A percentile compares a stretch with the other conserved stretches of the same genome.
phyloP scores from a whole-genome alignment of 2,888 invertebrate genomes.

The Marronus borbonicus region DNA sequence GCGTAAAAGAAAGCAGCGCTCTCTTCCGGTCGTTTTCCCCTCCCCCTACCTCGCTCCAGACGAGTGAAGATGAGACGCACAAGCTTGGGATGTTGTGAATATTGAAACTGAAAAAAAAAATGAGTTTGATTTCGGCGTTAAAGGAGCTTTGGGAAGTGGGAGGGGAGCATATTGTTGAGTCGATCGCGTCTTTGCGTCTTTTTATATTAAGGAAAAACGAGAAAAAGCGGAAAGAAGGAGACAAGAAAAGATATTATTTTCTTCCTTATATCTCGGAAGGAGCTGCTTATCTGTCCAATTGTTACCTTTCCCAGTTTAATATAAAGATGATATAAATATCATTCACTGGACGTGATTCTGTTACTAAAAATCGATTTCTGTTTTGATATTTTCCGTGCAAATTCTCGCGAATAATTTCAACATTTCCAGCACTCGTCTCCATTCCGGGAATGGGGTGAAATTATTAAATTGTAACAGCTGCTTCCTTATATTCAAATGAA shows the following conservation, averaged over 20 bases:
- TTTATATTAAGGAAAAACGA: slow-evolving; percentile 24
- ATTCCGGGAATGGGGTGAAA: no score
- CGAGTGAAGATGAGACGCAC: not conserved
- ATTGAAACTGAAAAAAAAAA: slow-evolving; percentile 31
- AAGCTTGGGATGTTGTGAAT: slow-evolving; percentile 4
- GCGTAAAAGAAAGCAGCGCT: not conserved
- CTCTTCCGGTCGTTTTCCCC: not conserved
- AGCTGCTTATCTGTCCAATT: not conserved
- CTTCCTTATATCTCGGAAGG: not conserved
- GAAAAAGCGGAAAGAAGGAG: not conserved
- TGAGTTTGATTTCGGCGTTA: slow-evolving; percentile 36
- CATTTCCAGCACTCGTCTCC: not conserved
- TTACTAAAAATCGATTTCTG: slow-evolving; percentile 16
- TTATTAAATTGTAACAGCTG: slow-evolving; percentile 6
- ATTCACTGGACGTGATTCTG: not conserved
- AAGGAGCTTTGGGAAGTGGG: not conserved
- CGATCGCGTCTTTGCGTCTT: slow-evolving; percentile 11
- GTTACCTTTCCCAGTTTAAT: slow-evolving; percentile 28
- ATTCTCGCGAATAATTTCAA: not conserved
- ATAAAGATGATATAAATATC: slow-evolving; percentile 34
- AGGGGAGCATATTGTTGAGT: not conserved
- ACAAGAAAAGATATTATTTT: slow-evolving; percentile 19
- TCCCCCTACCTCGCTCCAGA: no score
- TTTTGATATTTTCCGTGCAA: not conserved
- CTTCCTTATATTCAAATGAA: not conserved